Evolutionary conservation across 2,888 invertebrate species (phyloP).

Genomic region (Pachymerium ferrugineum): DNA sequence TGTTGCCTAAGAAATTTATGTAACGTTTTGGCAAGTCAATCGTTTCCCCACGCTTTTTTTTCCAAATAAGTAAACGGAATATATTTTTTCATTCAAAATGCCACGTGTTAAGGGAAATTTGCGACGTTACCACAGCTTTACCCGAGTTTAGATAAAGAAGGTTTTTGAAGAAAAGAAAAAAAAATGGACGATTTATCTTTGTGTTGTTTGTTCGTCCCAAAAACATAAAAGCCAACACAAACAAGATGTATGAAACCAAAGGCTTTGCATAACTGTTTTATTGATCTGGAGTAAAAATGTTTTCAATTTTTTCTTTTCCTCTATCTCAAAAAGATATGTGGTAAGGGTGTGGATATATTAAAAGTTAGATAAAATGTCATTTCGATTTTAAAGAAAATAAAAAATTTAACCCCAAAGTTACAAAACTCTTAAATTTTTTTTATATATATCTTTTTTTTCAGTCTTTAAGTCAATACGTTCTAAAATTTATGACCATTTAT

Average conservation of each 20-base stretch:
- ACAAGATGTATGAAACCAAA: not conserved
- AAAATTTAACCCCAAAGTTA: too few relatives aligned
- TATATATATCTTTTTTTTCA: too few relatives aligned
- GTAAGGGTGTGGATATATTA: too few relatives aligned
- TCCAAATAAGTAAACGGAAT: not conserved
- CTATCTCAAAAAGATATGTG: too few relatives aligned
- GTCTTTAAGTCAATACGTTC: not conserved
- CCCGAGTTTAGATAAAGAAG: not conserved
- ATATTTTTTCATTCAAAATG: conserved; percentile 3
- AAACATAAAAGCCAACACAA: conserved; percentile 12
- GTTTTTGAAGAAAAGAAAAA: not conserved
- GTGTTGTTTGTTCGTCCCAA: not conserved
- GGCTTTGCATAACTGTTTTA: conserved; percentile 4
- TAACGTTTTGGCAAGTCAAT: not conserved
- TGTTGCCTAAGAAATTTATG: too few relatives aligned
- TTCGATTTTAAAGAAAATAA: not conserved
- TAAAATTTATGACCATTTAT: not conserved
- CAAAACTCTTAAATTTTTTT: too few relatives aligned
- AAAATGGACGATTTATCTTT: conserved; percentile 3
- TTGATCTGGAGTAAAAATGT: not conserved
- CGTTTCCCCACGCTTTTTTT: not conserved
- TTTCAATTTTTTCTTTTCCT: not conserved
- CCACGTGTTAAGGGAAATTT: not conserved
- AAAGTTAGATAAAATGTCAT: not conserved
- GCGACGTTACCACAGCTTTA: not conserved